Evolutionary conservation across 2,888 invertebrate genomes (phyloP), one percentile per base, ranked within the genome.

Genomic region (Apoda limacodes): DNA sequence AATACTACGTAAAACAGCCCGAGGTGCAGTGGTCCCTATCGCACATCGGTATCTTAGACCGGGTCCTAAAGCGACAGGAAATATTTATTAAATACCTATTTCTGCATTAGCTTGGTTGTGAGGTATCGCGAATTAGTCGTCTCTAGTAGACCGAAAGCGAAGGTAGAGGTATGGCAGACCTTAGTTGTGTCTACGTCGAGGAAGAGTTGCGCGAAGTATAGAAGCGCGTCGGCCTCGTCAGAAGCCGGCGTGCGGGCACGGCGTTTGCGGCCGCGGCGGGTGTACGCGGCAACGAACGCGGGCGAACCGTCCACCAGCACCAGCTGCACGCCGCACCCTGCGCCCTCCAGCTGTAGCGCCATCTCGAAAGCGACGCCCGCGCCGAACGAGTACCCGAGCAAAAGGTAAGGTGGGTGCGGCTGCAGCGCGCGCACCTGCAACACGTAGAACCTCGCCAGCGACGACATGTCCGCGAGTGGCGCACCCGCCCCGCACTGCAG

Each of bases 311-410:
- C 98, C 46, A 98, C 81, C 47, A 98, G 84, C 45, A 92, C 85
- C 20, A 95, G 74, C 26, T 84, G 80, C 15, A 83, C 81, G 40
- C 59, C 67, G 52, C 85, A 83, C 2, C 83, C 84, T 17, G 52
- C 65, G 62, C 60, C 72, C 60, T 95, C 92, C 31, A 98, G 76
- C 60, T 92, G 90, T 17, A 90, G 74, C 13, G 93, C 93, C 88
- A 98, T 97, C 81, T 98, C 98, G 64, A 95, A 93, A 10, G 95
- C 96, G 19, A 98, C 90, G 48, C 91, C 88, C 22, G 95, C 93
- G 39, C 99, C 98, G 69, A 93, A 98, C 0, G 98, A 98, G 75
- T 99, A 98, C 2, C 98, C 98, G 24, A 92, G 87, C 42, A 99
- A 76, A 28, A 88, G 86, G 82, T 94, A 97, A 3, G 97, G 95